Evolutionary conservation across 2,797 vertebrate species (phyloP).

Genomic region (Poecilia wingei): DNA sequence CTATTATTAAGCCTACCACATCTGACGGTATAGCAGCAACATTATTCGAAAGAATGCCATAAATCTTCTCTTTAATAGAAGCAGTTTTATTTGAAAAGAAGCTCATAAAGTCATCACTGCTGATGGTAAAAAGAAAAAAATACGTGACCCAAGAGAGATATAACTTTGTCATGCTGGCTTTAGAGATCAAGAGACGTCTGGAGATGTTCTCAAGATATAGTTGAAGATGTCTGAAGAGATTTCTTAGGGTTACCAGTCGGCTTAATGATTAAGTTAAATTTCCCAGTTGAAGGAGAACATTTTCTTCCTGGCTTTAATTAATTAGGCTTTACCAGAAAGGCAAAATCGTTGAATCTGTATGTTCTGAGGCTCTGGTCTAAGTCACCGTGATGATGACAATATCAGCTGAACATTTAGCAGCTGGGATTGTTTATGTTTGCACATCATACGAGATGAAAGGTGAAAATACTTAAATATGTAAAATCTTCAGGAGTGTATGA

Average conservation of each 20-base stretch:
- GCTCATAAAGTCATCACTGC: neutral
- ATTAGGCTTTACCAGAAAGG: neutral
- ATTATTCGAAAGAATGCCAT: conserved; percentile 2
- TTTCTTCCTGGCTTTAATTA: neutral
- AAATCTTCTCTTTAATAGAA: neutral
- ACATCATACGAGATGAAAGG: neutral
- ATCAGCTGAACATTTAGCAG: neutral
- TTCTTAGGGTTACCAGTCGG: neutral
- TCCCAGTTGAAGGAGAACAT: neutral
- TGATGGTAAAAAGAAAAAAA: neutral
- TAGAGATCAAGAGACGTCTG: neutral
- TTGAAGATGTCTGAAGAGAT: neutral
- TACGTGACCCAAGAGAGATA: neutral
- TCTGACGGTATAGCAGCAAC: neutral
- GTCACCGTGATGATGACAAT: neutral
- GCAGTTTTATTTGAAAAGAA: neutral
- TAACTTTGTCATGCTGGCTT: neutral
- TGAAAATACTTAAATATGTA: neutral
- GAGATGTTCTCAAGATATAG: neutral
- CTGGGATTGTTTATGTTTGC: neutral
- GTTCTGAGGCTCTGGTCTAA: neutral
- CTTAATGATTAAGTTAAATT: neutral
- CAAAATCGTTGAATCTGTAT: neutral
- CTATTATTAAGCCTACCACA: neutral
- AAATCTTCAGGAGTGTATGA: neutral